These are phyloP conservation scores for Phalacrocorax carbo DNA, from an alignment of 2,113 vertebrate genomes.

Conservation along the genomic window DNA sequence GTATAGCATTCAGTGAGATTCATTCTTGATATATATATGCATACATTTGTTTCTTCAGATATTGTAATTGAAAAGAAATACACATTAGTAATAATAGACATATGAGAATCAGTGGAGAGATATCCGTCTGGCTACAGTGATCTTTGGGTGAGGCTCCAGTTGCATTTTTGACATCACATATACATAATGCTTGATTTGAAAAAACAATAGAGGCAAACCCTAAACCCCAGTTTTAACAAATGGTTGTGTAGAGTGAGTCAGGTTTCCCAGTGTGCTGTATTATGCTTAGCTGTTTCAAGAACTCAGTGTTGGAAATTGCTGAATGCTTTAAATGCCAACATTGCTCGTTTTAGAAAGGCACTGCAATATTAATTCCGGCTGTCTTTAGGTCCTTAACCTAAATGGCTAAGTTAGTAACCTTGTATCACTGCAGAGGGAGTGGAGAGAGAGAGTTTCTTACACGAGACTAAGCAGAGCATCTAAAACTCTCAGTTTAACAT, in stretches of 20 bases:
- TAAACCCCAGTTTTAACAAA: background rate
- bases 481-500: background rate
- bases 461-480: background rate
- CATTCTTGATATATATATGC: background rate
- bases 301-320: background rate
- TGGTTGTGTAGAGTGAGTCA: background rate
- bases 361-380: background rate
- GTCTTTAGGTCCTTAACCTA: background rate
- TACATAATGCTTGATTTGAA: background rate
- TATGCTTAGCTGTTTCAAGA: background rate
- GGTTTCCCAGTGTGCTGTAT: background rate
- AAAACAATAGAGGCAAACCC: background rate
- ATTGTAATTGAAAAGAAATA: background rate
- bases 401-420: background rate
- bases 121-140: background rate
- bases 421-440: background rate
- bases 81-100: background rate
- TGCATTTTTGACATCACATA: background rate
- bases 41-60: background rate
- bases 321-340: background rate
- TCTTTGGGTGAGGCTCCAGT: background rate
- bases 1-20: background rate
- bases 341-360: background rate
- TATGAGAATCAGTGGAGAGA: background rate
- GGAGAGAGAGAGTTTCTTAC: background rate